Base-by-base conservation (phyloP, 2,888 invertebrate species). In the Sisyra terminalis region DNA sequence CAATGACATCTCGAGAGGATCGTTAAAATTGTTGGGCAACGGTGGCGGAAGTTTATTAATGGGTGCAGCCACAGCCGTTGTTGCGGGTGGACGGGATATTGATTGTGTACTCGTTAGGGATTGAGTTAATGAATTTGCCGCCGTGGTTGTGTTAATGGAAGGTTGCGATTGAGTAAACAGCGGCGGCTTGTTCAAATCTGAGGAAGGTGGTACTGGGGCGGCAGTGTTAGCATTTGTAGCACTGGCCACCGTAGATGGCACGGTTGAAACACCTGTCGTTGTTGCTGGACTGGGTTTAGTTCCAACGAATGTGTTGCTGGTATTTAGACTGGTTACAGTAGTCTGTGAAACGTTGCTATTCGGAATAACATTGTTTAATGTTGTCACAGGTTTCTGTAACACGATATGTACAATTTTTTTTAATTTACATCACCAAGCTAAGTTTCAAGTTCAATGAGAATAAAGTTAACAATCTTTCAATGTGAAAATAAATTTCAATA, bases 1-100 rank as follows among this genome's bases (percentile, higher is more conserved):
- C 52, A 80, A 64, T 42, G 78, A 76, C 50, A 78, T 72, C 60
- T 80, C 80, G 51, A 80, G 67, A 14, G 79, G 78, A 59, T 80
- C 79, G 44, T 76, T 73, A 55, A 65, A 71, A 34, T 54, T 50
- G 48, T 46, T 51, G 43, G 57, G 53, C 17, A 60, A 53, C n/a
- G 62, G 60, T 43, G 60, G 59, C 29, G 61, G 54, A 29, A 57
- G 52, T 50, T 58, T 62, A 48, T 61, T 58, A 32, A 54, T 50
- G 40, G 63, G 60, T n/a, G 59, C 59, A 29, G 63, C 58, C 6
- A 60, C 59, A 38, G 62, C 60, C 50, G 62, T 51, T n/a, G 62
- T 52, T 9, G 39, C 40, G 29, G 53, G 52, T 10, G 57, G 63
- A 48, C 63, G 56, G 30, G 58, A 5, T 9, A 14, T 58, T 62